These are phyloP conservation scores for Peromyscus nudipes DNA, from an alignment of 2,797 vertebrate genomes.

Conservation along the genomic window DNA sequence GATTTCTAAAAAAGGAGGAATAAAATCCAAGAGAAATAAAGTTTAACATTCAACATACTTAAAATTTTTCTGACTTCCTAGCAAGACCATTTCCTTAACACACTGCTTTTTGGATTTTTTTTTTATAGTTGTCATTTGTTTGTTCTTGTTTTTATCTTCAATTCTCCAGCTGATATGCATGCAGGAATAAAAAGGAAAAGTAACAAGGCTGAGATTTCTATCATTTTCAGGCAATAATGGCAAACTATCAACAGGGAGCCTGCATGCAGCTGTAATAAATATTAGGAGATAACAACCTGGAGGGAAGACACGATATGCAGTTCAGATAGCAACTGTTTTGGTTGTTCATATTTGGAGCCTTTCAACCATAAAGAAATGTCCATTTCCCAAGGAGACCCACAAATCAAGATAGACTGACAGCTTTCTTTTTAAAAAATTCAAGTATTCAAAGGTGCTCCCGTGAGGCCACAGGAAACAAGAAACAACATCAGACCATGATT, in stretches of 20 bases:
- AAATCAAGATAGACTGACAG: constrained; percentile 37
- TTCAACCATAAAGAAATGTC: constrained; percentile 46
- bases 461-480: not conserved
- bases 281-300: constrained; percentile 61
- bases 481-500: not conserved
- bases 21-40: not conserved
- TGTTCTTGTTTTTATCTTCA: not conserved
- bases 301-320: not conserved
- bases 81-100: not conserved
- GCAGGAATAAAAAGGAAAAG: not conserved
- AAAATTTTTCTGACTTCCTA: constrained; percentile 2
- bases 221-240: constrained; percentile 51
- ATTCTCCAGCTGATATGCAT: not conserved
- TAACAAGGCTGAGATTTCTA: constrained; percentile 33
- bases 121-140: not conserved
- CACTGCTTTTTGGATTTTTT: not conserved
- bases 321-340: constrained; percentile 29
- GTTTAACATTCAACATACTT: not conserved
- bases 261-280: constrained; percentile 38
- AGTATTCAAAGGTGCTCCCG: not conserved
- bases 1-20: not conserved
- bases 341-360: not conserved
- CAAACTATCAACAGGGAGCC: constrained; percentile 29
- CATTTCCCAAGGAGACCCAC: constrained; percentile 44
- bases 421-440: constrained; percentile 22